Base-by-base conservation (phyloP, 2,113 vertebrate species). In the Zosterops hypoxanthus region DNA sequence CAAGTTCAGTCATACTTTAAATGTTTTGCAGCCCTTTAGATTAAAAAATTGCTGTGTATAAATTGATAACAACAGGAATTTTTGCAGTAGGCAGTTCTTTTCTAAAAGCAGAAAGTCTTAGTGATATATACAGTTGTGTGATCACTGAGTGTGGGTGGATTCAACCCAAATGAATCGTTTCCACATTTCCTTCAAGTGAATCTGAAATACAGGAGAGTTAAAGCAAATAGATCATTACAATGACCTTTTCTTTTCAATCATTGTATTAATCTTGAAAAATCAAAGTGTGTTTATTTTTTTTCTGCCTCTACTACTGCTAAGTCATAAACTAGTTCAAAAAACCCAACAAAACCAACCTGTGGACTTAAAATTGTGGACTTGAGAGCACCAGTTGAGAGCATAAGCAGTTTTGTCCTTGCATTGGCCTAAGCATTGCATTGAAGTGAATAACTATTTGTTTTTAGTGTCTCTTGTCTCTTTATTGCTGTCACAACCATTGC, bases 401-500 rank as follows among this genome's bases (percentile, higher is more conserved):
- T 16, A n/a, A 42, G 13, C 41, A 90, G 9, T 69, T 46, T 47
- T 36, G 26, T 53, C 86, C 42, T 55, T 65, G 33, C 17, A 2
- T 56, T 78, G 82, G 46, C 81, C 16, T 75, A 61, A 83, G 12
- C 26, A 50, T 50, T 76, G 82, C 57, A n/a, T 3, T 41, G 66
- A 57, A 88, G 50, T 13, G 4, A 77, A 70, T 86, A 86, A 88
- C 55, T 90, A 12, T 88, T 90, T 92, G 70, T 77, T 92, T 95
- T 57, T 75, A 76, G 71, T 85, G 63, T 94, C 59, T 39, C 64
- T 69, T 84, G 47, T 90, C 73, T 61, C 64, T 94, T 95, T 95
- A 57, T 92, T 73, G 65, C 94, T 90, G 49, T 42, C 93, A 61
- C 65, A 97, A 71, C 56, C 86, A 81, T 66, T 88, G 73, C 91